Evolutionary conservation across 1,140 invertebrate genomes (phyloP), one percentile per base, ranked within the genome.

Genomic region (honey bee (Apis mellifera)): DNA sequence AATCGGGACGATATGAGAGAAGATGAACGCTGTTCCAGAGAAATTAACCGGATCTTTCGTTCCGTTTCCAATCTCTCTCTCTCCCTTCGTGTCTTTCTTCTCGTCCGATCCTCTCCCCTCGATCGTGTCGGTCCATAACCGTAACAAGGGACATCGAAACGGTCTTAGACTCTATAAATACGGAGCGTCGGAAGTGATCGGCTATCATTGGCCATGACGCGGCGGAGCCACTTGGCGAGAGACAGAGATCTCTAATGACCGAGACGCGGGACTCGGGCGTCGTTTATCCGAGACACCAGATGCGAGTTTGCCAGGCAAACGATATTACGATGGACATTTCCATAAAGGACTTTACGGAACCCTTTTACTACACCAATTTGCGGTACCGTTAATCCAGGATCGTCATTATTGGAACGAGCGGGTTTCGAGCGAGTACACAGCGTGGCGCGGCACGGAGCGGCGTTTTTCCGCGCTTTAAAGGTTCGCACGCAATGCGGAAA

Each of bases 401-500:
- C 85, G 77, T 87, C 86, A 87, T 73, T 68, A 42, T 42, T 69
- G 54, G 50, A 76, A 57, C 48, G 76, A 65, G 78, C 57, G 23
- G 42, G 84, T 23, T 32, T 80, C 78, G 83, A 17, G 26, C 65
- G 84, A 42, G 32, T 7, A 0, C 5, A 7, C 32, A 5, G 32
- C 70, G 59, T 54, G 19, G n/a, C 59, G 23, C 42, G 59, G 50
- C 65, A 55, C 74, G 74, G 75, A 19, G 54, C 70, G 65, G 68
- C 57, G 85, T 84, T 88, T 86, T 88, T 87, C 86, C 86, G 83
- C 73, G 82, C 77, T 86, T 77, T 62, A 71, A 78, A 84, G 86
- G 86, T 79, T 62, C 86, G 83, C 86, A 26, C 65, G 86, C 86
- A 87, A 88, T 88, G 86, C 86, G 86, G 86, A 88, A 88, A 87